phyloP scores from a whole-genome alignment of 1,140 invertebrate genomes.

The Arion vulgaris region DNA sequence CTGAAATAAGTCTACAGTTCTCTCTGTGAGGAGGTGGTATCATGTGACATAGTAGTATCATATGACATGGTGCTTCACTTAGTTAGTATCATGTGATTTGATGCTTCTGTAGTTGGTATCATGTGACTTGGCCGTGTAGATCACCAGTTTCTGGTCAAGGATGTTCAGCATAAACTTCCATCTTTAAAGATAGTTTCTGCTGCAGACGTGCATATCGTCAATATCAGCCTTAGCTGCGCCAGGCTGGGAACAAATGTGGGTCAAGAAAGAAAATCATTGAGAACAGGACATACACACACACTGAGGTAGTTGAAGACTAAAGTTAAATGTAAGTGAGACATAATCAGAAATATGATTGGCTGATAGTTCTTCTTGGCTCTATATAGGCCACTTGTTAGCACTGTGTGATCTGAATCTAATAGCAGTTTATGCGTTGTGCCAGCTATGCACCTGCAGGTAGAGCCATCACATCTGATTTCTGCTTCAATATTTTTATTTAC shows the following conservation, averaged over 20 bases:
- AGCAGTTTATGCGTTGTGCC: no score
- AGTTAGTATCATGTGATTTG: no score
- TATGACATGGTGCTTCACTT: no score
- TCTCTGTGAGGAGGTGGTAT: no score
- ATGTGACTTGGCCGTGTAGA: background rate
- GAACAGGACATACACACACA: no score
- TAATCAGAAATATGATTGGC: background rate
- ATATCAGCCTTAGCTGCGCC: conserved; percentile 54
- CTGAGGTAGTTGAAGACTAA: background rate
- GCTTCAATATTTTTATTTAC: no score
- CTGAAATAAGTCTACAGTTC: no score
- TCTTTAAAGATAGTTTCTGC: conserved; percentile 74
- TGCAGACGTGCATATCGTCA: conserved; percentile 69
- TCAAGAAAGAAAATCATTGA: background rate
- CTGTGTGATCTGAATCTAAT: background rate
- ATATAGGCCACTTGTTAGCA: background rate
- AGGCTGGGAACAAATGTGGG: conserved; percentile 32
- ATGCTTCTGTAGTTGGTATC: no score
- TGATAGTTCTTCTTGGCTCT: background rate
- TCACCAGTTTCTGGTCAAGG: conserved; percentile 76
- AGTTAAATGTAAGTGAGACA: background rate
- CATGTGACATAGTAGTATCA: no score
- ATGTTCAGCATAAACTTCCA: conserved; percentile 78
- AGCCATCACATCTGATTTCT: no score
- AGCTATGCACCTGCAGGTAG: no score